phyloP scores from a whole-genome alignment of 2,797 vertebrate species.

The Myoxocephalus aenaeus region DNA sequence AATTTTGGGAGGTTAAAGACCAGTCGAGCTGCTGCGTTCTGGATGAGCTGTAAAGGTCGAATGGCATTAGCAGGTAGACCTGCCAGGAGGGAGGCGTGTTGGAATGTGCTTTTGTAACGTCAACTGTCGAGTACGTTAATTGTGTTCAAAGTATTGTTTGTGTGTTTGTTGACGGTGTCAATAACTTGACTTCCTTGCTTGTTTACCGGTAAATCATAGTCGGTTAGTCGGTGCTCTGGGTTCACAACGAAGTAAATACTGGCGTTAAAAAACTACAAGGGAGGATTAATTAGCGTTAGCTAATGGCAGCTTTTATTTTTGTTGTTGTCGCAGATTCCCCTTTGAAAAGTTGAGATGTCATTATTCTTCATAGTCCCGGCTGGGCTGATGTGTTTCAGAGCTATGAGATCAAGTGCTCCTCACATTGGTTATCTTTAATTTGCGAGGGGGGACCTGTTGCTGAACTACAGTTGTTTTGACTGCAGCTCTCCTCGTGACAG shows the following conservation, averaged over 20 bases:
- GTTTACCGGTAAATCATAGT: neutral
- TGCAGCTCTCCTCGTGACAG: constrained; percentile 3
- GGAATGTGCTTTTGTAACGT: neutral
- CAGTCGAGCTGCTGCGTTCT: too few relatives aligned
- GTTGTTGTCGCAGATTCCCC: too few relatives aligned
- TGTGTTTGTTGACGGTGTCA: neutral
- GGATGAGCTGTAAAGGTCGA: too few relatives aligned
- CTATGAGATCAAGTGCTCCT: neutral
- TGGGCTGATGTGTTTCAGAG: neutral
- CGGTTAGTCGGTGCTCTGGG: neutral
- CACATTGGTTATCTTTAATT: neutral
- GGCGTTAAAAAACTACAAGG: neutral
- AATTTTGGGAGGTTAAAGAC: too few relatives aligned
- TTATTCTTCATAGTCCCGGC: constrained; percentile 10
- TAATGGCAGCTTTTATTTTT: neutral
- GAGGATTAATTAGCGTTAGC: neutral
- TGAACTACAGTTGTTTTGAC: constrained; percentile 8
- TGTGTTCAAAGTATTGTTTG: neutral
- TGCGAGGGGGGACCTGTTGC: constrained; percentile 60
- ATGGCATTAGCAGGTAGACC: too few relatives aligned
- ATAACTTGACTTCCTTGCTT: neutral
- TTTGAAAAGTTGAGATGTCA: constrained; percentile 21
- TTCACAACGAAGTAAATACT: neutral
- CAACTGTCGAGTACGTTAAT: neutral
- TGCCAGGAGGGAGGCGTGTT: too few relatives aligned